phyloP scores from a whole-genome alignment of 2,113 vertebrate species.

The Pseudorhombus dupliciocellatus region DNA sequence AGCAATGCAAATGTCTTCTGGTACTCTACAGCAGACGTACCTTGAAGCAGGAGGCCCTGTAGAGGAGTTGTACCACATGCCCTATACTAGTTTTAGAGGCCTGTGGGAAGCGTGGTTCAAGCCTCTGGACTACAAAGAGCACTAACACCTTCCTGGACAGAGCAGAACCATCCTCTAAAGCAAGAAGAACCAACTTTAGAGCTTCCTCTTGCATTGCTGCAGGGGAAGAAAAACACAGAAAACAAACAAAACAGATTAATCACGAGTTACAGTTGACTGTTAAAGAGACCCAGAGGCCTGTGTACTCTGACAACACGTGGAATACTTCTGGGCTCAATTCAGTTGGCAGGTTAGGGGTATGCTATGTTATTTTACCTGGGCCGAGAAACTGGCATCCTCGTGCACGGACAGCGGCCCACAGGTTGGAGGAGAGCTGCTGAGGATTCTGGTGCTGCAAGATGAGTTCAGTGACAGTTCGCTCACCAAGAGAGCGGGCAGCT shows the following conservation, averaged over 20 bases:
- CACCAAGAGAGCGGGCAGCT: slow-evolving; percentile 94
- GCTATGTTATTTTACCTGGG: slow-evolving; percentile 88
- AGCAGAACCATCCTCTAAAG: slow-evolving; percentile 95
- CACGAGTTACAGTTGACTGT: background rate
- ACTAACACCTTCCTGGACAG: slow-evolving; percentile 97
- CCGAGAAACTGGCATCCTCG: slow-evolving; percentile 98
- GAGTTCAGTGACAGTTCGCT: slow-evolving; percentile 97
- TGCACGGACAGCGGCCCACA: slow-evolving; percentile 97
- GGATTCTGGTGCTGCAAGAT: slow-evolving; percentile 99
- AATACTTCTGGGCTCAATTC: background rate
- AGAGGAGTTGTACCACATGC: slow-evolving; percentile 98
- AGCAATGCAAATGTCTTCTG: background rate
- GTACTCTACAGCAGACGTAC: slow-evolving; percentile 69
- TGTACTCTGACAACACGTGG: background rate
- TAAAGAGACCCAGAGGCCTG: background rate
- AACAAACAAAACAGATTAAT: slow-evolving; percentile 3
- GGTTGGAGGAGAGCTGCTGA: slow-evolving; percentile 97
- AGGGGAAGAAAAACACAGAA: slow-evolving; percentile 14
- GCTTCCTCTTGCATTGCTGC: slow-evolving; percentile 98
- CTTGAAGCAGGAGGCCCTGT: slow-evolving; percentile 98
- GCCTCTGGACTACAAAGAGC: slow-evolving; percentile 97
- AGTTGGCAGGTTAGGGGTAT: background rate
- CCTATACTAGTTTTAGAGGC: slow-evolving; percentile 99
- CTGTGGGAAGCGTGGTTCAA: slow-evolving; percentile 97
- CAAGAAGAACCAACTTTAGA: slow-evolving; percentile 94